These are phyloP conservation scores for Clusia tigrina DNA, from an alignment of 2,888 invertebrate species.

Conservation along the genomic window DNA sequence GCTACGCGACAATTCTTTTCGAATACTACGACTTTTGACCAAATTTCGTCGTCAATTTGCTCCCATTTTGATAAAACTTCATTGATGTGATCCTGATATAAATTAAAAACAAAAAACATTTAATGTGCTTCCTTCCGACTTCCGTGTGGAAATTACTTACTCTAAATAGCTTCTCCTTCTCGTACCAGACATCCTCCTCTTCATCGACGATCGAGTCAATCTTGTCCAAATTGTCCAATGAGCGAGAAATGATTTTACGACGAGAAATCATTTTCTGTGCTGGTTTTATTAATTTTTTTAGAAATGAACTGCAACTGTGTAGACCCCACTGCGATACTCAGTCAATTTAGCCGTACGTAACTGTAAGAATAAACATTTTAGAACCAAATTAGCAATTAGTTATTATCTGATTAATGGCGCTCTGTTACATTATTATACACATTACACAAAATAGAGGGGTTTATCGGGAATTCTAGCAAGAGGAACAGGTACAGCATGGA, in stretches of 20 bases:
- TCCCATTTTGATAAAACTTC: slow-evolving; percentile 96
- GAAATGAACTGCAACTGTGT: too few relatives aligned
- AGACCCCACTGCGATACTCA: neutral
- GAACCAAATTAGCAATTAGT: neutral
- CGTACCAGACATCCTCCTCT: slow-evolving; percentile 83
- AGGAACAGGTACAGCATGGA: too few relatives aligned
- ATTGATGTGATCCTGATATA: slow-evolving; percentile 91
- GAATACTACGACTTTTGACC: slow-evolving; percentile 98
- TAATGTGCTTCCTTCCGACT: too few relatives aligned
- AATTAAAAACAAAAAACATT: too few relatives aligned
- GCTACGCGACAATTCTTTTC: slow-evolving; percentile 95
- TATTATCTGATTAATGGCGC: too few relatives aligned
- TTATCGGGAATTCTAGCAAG: too few relatives aligned
- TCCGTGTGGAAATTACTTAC: slow-evolving; percentile 70
- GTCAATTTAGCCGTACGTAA: neutral
- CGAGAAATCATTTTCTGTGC: slow-evolving; percentile 82
- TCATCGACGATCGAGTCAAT: slow-evolving; percentile 80
- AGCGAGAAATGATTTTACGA: slow-evolving; percentile 87
- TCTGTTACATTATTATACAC: too few relatives aligned
- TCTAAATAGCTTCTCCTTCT: slow-evolving; percentile 90
- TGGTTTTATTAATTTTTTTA: neutral
- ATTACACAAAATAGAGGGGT: too few relatives aligned
- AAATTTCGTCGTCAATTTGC: slow-evolving; percentile 96
- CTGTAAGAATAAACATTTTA: neutral
- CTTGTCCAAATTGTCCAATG: slow-evolving; percentile 85